Evolutionary conservation across 2,888 invertebrate genomes (phyloP).

Genomic region (Thera obeliscata): DNA sequence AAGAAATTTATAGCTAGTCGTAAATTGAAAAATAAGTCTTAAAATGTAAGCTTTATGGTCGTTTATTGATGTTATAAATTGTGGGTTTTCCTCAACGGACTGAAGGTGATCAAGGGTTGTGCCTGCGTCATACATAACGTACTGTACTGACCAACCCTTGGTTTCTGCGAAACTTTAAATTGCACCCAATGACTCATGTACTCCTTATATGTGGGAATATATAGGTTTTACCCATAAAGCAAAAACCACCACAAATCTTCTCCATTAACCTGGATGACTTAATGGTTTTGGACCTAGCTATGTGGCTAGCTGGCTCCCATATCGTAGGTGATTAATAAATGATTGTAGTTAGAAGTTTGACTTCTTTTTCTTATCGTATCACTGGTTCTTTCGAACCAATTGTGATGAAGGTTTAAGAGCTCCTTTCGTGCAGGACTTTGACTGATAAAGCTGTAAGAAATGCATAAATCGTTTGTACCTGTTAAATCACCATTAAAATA

Average conservation of each 20-base stretch:
- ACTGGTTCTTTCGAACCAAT: no score
- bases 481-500: no score
- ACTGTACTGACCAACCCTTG: constrained; percentile 55
- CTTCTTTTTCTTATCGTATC: no score
- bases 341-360: no score
- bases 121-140: constrained; percentile 59
- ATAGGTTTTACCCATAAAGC: neutral
- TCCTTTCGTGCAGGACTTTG: no score
- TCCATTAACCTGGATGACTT: neutral
- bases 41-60: constrained; percentile 42
- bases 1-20: constrained; percentile 54
- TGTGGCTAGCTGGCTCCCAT: no score
- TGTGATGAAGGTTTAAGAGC: no score
- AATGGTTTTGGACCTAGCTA: no score
- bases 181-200: constrained; percentile 34
- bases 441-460: no score
- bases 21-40: constrained; percentile 45
- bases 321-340: no score
- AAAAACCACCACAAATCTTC: neutral
- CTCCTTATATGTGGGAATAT: neutral
- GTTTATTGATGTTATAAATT: constrained; percentile 34
- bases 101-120: constrained; percentile 67
- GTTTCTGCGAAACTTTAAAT: constrained; percentile 47
- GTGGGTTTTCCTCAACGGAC: constrained; percentile 63
- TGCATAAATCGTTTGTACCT: no score